Evolutionary conservation across 2,797 vertebrate genomes (phyloP).

Genomic region (Platyrinchus mystaceus): DNA sequence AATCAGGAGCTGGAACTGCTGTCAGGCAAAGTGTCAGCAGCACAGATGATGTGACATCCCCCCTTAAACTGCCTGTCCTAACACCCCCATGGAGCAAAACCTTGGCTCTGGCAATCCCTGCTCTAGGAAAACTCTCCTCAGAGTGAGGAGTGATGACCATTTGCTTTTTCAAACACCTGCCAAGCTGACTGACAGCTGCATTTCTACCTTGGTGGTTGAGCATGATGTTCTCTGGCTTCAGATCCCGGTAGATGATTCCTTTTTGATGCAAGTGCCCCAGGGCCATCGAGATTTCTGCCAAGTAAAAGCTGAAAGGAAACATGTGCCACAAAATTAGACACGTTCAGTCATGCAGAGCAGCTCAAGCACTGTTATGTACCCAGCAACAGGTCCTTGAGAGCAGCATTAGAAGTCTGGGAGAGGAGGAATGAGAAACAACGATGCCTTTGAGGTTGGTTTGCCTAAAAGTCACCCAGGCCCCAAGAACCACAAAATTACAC

Average conservation of each 20-base stretch:
- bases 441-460: background rate
- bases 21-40: background rate
- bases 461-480: background rate
- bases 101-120: background rate
- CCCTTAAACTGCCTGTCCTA: background rate
- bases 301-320: slow-evolving; percentile 90
- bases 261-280: slow-evolving; percentile 98
- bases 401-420: slow-evolving; percentile 20
- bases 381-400: slow-evolving; percentile 61
- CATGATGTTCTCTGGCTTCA: slow-evolving; percentile 99
- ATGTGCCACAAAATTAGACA: slow-evolving; percentile 58
- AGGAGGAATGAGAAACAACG: slow-evolving; percentile 26
- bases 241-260: slow-evolving; percentile 98
- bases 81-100: background rate
- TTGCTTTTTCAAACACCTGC: slow-evolving; percentile 18
- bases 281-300: slow-evolving; percentile 99
- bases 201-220: slow-evolving; percentile 92
- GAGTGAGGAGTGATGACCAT: slow-evolving; percentile 25
- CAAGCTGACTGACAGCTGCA: slow-evolving; percentile 22
- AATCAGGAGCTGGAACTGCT: background rate
- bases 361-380: background rate
- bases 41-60: background rate
- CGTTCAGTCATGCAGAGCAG: slow-evolving; percentile 32
- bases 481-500: background rate
- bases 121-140: background rate